Base-by-base conservation (phyloP, 30 jellyfish, hydroid and myxozoan species). In the Morbakka virulenta region DNA sequence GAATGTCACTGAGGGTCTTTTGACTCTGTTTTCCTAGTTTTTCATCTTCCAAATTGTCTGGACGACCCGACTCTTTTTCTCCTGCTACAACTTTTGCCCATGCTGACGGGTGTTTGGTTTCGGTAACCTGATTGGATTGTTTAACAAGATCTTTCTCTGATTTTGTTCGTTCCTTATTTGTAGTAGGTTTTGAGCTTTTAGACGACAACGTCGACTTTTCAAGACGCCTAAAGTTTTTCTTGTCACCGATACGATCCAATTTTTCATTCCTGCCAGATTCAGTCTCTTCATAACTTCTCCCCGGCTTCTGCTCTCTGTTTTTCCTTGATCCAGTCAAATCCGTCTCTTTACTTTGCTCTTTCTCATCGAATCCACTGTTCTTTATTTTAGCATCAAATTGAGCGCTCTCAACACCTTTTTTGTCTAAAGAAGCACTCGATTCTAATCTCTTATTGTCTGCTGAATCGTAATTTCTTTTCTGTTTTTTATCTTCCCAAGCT, bases 71-170 rank as follows among this genome's bases (percentile, higher is more conserved):
- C n/a, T 50, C 74, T 4, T 86, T 32, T 53, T 84, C 96, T 4
- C 96, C 95, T 36, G 87, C 67, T 1, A 91, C 98, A 12, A 91
- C 96, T 22, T 50, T 76, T 20, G 95, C 66, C 98, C 98, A 91
- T 0, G 92, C 95, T 3, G 96, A 71, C 9, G 95, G 95, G 47
- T 69, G 77, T 52, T 76, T 84, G 49, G 61, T 27, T 49, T 75
- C 95, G n/a, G n/a, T n/a, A n/a, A n/a, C n/a, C n/a, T n/a, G n/a
- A n/a, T n/a, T n/a, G 4, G 85, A 27, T 3, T 11, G 66, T n/a
- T 30, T 69, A 50, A 12, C 52, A 63, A 57, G 84, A 71, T 52
- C 79, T 52, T 74, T 74, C 20, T 32, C 85, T 14, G 67, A 1
- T 1, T 27, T 66, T 52, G 28, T 77, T 29, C 51, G 78, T 3